Conservation (phyloP, 2,797 vertebrate genomes). For the Stomatorhinus walkeri region DNA sequence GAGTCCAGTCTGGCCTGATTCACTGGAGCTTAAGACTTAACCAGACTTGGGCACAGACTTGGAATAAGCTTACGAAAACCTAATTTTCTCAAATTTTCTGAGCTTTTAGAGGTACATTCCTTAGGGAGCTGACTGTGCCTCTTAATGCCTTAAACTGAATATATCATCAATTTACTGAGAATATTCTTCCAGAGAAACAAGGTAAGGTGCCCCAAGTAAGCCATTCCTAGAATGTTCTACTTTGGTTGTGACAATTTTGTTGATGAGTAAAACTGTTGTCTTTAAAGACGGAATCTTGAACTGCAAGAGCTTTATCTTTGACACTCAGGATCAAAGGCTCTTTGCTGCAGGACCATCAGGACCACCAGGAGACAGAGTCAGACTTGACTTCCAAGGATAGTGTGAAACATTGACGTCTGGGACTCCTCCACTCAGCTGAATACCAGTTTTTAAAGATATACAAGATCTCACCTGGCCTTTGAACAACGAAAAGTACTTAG, state of each 20-base stretch:
- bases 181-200: neutral
- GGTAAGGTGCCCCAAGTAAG: neutral
- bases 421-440: neutral
- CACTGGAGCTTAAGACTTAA: neutral
- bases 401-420: neutral
- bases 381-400: neutral
- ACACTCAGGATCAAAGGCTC: neutral
- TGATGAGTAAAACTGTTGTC: neutral
- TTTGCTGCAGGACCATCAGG: neutral
- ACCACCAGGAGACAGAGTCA: neutral
- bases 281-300: neutral
- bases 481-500: neutral
- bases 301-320: neutral
- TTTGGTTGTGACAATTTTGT: neutral
- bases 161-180: neutral
- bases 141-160: neutral
- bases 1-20: neutral
- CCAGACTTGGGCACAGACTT: neutral
- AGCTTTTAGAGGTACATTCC: neutral
- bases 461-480: neutral
- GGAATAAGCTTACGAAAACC: neutral
- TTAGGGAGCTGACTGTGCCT: neutral
- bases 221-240: constrained; percentile 1
- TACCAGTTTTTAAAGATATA: neutral
- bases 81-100: neutral